phyloP scores from a whole-genome alignment of 2,797 vertebrate genomes.

The Pantherophis vulpinus region DNA sequence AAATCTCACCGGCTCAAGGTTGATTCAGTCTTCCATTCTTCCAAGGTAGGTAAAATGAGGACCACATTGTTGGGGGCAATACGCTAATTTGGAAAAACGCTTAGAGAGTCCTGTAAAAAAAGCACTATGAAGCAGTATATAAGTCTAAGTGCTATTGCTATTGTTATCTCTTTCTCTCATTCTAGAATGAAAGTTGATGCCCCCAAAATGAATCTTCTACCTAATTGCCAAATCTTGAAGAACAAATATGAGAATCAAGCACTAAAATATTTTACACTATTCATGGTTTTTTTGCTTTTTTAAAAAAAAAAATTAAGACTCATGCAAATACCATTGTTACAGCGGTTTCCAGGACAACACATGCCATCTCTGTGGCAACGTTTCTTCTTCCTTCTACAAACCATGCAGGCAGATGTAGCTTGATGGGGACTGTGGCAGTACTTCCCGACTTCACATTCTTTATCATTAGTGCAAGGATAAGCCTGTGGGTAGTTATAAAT shows the following conservation, averaged over 20 bases:
- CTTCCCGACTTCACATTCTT: slow-evolving; percentile 88
- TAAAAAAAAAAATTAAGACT: background rate
- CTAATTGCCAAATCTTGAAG: background rate
- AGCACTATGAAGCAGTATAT: too few relatives aligned
- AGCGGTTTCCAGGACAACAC: slow-evolving; percentile 94
- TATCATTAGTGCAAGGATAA: slow-evolving; percentile 91
- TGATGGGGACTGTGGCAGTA: slow-evolving; percentile 97
- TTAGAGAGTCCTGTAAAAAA: too few relatives aligned
- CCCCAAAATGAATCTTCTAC: too few relatives aligned
- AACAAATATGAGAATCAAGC: background rate
- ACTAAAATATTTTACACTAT: background rate
- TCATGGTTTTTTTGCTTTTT: background rate
- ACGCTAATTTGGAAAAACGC: too few relatives aligned
- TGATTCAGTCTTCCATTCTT: too few relatives aligned
- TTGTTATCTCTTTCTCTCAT: background rate
- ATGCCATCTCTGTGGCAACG: slow-evolving; percentile 93
- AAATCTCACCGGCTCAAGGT: too few relatives aligned
- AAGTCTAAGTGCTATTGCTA: too few relatives aligned
- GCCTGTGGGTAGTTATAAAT: slow-evolving; percentile 66
- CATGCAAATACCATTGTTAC: slow-evolving; percentile 83
- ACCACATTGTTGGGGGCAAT: too few relatives aligned
- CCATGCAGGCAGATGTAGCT: slow-evolving; percentile 83
- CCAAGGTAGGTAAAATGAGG: too few relatives aligned
- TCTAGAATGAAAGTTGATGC: background rate
- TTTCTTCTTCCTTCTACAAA: slow-evolving; percentile 91